Evolutionary conservation across 2,797 vertebrate genomes (phyloP).

Genomic region (Pteropus rufus): DNA sequence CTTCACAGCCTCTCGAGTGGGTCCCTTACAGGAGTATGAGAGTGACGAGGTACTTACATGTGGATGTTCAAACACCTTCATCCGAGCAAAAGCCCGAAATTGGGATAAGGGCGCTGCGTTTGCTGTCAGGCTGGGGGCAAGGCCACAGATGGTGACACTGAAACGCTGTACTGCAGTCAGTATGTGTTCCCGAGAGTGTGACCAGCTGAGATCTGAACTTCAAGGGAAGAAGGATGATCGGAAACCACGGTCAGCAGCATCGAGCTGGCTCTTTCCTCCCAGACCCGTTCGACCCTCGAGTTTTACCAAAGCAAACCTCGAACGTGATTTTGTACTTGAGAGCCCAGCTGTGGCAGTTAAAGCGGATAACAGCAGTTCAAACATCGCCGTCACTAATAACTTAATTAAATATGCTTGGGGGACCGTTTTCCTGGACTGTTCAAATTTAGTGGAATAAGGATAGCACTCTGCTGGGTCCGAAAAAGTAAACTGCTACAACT

Average conservation of each 20-base stretch:
- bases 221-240: background rate
- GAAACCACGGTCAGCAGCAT: background rate
- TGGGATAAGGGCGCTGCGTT: background rate
- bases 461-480: no score
- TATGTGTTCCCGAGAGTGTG: background rate
- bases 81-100: background rate
- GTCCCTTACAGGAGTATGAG: background rate
- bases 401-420: background rate
- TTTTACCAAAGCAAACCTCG: background rate
- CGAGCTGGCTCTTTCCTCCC: background rate
- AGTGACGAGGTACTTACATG: no score
- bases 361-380: background rate
- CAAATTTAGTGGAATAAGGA: background rate
- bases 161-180: background rate
- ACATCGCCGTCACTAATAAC: background rate
- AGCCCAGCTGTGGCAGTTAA: background rate
- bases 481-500: background rate
- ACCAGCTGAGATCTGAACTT: background rate
- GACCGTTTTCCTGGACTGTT: background rate
- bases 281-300: background rate
- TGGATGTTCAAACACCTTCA: background rate
- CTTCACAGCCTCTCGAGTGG: background rate
- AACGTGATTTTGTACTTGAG: background rate
- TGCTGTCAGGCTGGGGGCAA: background rate
- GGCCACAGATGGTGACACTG: fast-evolving